Evolutionary conservation across 2,797 vertebrate genomes (phyloP).

Genomic region (Tenualosa ilisha): DNA sequence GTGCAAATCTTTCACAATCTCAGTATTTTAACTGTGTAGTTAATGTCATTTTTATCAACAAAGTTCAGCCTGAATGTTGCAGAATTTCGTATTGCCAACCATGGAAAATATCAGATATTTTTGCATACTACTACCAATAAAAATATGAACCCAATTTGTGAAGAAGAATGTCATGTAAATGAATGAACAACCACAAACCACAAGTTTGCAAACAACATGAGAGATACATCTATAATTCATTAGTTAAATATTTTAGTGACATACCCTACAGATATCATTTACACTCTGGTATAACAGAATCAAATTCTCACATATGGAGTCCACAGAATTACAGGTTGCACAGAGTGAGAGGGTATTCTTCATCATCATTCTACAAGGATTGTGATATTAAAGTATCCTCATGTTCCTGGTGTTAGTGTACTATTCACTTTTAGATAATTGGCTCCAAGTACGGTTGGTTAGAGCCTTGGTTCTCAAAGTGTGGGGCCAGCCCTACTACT

Average conservation of each 20-base stretch:
- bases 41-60: slow-evolving; percentile 38
- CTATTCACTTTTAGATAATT: neutral
- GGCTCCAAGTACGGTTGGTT: neutral
- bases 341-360: neutral
- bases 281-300: neutral
- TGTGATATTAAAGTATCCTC: neutral
- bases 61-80: slow-evolving; percentile 45
- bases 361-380: neutral
- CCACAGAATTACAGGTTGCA: neutral
- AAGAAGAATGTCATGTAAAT: neutral
- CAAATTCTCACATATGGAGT: too few relatives aligned
- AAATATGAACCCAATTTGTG: slow-evolving; percentile 35
- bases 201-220: neutral
- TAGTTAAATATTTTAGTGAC: neutral
- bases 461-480: neutral
- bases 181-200: too few relatives aligned
- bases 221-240: neutral
- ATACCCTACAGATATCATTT: neutral
- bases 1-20: slow-evolving; percentile 34
- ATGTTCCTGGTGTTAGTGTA: neutral
- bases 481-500: too few relatives aligned
- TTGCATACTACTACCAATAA: slow-evolving; percentile 65
- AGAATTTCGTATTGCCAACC: slow-evolving; percentile 48
- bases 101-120: slow-evolving; percentile 59
- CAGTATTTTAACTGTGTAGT: slow-evolving; percentile 35